These are phyloP conservation scores for Druon quercuslanigerum DNA, from an alignment of 1,140 invertebrate genomes.

Conservation along the genomic window DNA sequence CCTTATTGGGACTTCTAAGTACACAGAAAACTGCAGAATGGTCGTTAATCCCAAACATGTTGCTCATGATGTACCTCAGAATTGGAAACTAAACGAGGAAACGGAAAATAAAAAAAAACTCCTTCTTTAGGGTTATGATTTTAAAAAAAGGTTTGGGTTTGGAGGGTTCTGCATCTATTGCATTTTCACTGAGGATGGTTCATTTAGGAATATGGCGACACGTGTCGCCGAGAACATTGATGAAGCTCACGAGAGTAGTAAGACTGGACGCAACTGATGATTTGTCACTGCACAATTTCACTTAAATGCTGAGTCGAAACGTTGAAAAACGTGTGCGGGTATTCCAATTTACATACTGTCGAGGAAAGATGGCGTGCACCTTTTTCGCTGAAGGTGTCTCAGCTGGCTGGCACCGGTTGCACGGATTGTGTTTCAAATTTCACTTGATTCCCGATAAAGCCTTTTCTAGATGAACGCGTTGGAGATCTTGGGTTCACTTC, in stretches of 20 bases:
- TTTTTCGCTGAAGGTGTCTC: neutral
- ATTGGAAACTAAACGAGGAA: slow-evolving; percentile 51
- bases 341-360: slow-evolving; percentile 1
- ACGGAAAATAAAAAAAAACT: slow-evolving; percentile 61
- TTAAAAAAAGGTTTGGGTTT: slow-evolving; percentile 22
- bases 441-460: neutral
- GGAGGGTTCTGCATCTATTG: slow-evolving; percentile 1
- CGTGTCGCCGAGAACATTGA: neutral
- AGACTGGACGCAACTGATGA: neutral
- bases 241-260: neutral
- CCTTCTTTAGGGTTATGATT: slow-evolving; percentile 46
- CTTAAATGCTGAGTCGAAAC: neutral
- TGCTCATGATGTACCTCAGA: slow-evolving; percentile 56
- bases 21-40: slow-evolving; percentile 67
- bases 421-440: slow-evolving; percentile 12
- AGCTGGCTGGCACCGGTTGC: neutral
- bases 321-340: neutral
- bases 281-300: neutral
- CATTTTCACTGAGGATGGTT: neutral
- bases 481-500: too few relatives aligned
- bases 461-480: neutral
- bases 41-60: slow-evolving; percentile 66
- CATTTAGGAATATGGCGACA: neutral
- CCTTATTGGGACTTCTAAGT: slow-evolving; percentile 72
- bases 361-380: slow-evolving; percentile 21